A percentile compares a stretch with the other conserved stretches of the same genome.
Conservation (phyloP, 2,113 vertebrate species). For the Rhinopithecus roxellana region DNA sequence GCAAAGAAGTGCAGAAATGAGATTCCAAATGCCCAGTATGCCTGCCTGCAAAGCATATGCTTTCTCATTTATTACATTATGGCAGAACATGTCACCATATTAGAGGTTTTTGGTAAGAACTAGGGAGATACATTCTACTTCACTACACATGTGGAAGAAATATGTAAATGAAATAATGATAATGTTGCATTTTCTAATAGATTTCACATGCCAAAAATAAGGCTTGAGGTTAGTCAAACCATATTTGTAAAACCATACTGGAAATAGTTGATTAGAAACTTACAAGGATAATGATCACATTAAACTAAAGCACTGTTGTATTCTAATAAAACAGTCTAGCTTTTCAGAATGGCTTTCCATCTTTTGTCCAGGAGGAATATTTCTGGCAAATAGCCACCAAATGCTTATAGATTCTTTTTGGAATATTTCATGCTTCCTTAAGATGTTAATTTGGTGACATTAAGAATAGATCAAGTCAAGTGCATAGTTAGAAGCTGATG, state of each 20-base stretch:
- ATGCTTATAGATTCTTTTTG: neutral
- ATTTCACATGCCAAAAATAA: neutral
- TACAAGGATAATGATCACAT: neutral
- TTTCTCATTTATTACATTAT: neutral
- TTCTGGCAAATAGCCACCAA: neutral
- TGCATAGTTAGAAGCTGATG: neutral
- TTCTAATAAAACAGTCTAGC: neutral
- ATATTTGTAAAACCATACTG: neutral
- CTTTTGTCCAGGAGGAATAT: neutral
- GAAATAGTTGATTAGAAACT: neutral
- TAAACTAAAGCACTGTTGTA: neutral
- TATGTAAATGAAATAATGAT: neutral
- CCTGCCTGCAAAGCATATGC: neutral
- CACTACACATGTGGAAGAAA: neutral
- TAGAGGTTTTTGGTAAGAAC: neutral
- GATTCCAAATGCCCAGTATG: neutral
- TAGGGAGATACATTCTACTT: neutral
- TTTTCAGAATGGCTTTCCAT: constrained; percentile 8
- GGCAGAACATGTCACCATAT: neutral
- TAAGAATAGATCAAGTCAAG: neutral
- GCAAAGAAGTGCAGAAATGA: neutral
- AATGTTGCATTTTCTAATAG: neutral
- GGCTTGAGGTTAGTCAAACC: neutral
- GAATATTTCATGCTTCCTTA: neutral
- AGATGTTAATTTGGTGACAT: neutral